Conservation (phyloP, 2,888 invertebrate species). For the Cantharis lateralis region DNA sequence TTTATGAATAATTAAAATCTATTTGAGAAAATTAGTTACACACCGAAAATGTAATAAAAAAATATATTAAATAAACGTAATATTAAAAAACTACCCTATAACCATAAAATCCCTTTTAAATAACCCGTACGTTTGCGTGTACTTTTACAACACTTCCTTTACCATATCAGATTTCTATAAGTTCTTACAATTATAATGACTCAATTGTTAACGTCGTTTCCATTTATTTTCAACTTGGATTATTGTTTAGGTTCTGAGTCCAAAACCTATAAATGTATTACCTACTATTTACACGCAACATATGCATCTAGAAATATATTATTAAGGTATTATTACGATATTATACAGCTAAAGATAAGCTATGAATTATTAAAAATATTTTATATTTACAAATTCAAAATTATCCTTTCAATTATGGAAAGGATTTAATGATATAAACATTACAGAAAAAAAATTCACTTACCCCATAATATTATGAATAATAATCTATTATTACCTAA, state of each 20-base stretch:
- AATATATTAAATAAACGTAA: slow-evolving; percentile 3
- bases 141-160: slow-evolving; percentile 24
- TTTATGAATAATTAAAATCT: not conserved
- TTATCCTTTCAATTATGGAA: not conserved
- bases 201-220: slow-evolving; percentile 50
- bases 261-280: slow-evolving; percentile 35
- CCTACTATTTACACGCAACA: slow-evolving; percentile 33
- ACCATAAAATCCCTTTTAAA: slow-evolving; percentile 3
- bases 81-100: not conserved
- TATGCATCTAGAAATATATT: not conserved
- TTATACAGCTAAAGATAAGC: not conserved
- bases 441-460: not conserved
- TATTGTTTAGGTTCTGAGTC: slow-evolving; percentile 37
- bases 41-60: not conserved
- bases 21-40: not conserved
- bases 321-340: not conserved
- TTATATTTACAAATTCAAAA: not conserved
- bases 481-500: not conserved
- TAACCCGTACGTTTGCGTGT: slow-evolving; percentile 28
- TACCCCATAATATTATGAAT: not conserved
- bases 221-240: slow-evolving; percentile 38
- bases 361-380: not conserved
- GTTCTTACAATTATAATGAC: slow-evolving; percentile 46
- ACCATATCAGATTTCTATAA: slow-evolving; percentile 44
- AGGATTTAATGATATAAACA: not conserved